These are phyloP conservation scores for Trileptium ribeirensis DNA, from an alignment of 2,888 invertebrate species.

Conservation along the genomic window DNA sequence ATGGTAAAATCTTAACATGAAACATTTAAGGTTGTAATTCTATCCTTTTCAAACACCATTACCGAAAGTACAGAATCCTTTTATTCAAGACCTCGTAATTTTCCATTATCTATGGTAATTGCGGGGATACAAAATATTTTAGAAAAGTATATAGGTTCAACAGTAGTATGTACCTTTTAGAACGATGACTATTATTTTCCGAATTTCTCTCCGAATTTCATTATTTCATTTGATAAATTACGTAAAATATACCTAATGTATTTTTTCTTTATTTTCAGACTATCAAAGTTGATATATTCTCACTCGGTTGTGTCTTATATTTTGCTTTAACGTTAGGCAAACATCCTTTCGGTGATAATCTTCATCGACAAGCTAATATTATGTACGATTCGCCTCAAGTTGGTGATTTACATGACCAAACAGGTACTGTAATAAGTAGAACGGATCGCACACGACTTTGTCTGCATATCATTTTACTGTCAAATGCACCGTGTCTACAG, in stretches of 20 bases:
- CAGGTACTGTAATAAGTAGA: conserved; percentile 5
- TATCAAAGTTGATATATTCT: conserved; percentile 87
- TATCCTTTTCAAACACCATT: too few relatives aligned
- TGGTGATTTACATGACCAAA: background rate
- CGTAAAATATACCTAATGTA: background rate
- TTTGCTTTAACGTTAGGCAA: conserved; percentile 81
- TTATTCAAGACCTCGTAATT: too few relatives aligned
- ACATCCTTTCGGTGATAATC: conserved; percentile 85
- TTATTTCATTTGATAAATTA: background rate
- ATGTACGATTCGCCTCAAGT: conserved; percentile 47
- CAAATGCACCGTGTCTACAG: conserved; percentile 3
- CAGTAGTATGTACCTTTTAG: too few relatives aligned
- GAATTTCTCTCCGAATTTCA: too few relatives aligned
- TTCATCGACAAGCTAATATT: conserved; percentile 85
- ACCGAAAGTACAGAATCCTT: too few relatives aligned
- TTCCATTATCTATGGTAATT: too few relatives aligned
- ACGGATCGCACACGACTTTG: background rate
- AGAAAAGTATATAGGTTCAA: background rate
- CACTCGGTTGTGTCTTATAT: conserved; percentile 91
- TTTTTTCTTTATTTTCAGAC: conserved; percentile 59
- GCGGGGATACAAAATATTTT: too few relatives aligned
- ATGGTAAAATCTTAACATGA: too few relatives aligned
- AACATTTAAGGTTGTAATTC: too few relatives aligned
- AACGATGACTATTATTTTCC: too few relatives aligned
- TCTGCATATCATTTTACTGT: too few relatives aligned